These are phyloP conservation scores for Macropis europaea DNA, from an alignment of 2,888 invertebrate species.

Conservation along the genomic window DNA sequence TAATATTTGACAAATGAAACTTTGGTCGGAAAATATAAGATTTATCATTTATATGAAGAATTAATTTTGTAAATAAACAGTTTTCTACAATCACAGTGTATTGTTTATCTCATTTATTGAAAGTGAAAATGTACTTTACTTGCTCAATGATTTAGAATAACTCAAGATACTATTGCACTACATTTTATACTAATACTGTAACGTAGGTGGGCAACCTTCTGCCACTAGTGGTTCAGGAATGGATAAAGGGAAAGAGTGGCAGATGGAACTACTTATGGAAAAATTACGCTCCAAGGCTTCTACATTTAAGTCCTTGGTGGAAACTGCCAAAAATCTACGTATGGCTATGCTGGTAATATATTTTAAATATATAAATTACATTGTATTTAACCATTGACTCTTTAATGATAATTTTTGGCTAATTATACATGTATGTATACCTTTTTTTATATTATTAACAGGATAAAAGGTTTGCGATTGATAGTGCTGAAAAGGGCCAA, in stretches of 20 bases:
- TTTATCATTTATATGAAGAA: neutral
- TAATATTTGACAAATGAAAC: neutral
- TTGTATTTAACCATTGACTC: conserved; percentile 54
- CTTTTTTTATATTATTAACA: conserved; percentile 71
- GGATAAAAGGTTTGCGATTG: conserved; percentile 95
- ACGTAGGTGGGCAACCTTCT: conserved; percentile 69
- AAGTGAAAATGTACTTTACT: neutral
- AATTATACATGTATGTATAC: neutral
- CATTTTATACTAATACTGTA: neutral
- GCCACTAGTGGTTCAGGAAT: conserved; percentile 62
- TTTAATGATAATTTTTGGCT: neutral
- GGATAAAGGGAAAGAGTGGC: conserved; percentile 87
- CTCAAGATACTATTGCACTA: neutral
- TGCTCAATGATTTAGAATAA: neutral
- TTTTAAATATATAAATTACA: neutral
- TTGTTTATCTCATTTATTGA: neutral
- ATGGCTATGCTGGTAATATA: conserved; percentile 90
- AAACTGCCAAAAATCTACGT: conserved; percentile 93
- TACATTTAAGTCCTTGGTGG: conserved; percentile 90
- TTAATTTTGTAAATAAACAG: neutral
- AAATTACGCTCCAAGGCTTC: conserved; percentile 91
- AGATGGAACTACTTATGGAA: conserved; percentile 95
- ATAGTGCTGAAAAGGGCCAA: conserved; percentile 91
- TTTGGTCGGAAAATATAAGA: neutral
- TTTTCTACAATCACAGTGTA: neutral